Evolutionary conservation across 1,140 invertebrate species (phyloP).

Genomic region (Steinernema khuongi): DNA sequence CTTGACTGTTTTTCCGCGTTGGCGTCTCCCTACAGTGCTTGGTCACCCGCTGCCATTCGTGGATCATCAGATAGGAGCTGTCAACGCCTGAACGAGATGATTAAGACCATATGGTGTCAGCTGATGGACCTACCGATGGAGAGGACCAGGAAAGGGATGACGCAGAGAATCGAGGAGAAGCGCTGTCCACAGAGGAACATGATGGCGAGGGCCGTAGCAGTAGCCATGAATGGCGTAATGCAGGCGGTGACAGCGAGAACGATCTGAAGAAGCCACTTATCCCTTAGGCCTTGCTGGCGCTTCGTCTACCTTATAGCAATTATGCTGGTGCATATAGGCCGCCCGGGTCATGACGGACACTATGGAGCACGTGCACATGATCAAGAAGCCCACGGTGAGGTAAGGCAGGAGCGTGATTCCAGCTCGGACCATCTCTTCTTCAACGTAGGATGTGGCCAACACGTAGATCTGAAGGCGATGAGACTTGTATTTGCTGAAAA

Average conservation of each 20-base stretch:
- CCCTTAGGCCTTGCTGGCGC: neutral
- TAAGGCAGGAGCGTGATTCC: conserved; percentile 53
- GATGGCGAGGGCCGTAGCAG: conserved; percentile 52
- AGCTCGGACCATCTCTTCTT: conserved; percentile 57
- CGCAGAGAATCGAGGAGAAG: conserved; percentile 55
- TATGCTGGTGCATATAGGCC: conserved; percentile 54
- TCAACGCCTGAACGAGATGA: conserved; percentile 42
- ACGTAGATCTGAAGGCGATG: conserved; percentile 45
- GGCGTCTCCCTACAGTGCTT: conserved; percentile 54
- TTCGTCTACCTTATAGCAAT: conserved; percentile 43
- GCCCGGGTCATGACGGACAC: conserved; percentile 48
- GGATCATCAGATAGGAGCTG: conserved; percentile 56
- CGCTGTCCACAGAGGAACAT: conserved; percentile 53
- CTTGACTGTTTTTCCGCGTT: conserved; percentile 47
- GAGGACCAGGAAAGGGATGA: conserved; percentile 57
- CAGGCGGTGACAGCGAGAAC: conserved; percentile 48
- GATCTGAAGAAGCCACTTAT: conserved; percentile 34
- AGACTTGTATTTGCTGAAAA: conserved; percentile 48
- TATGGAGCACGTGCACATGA: conserved; percentile 51
- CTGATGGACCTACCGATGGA: conserved; percentile 41
- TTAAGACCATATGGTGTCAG: neutral
- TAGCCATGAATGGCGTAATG: conserved; percentile 47
- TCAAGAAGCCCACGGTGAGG: conserved; percentile 48
- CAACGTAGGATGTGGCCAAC: conserved; percentile 51
- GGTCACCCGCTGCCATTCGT: conserved; percentile 58